Conservation (phyloP, 2,888 invertebrate species). For the Caenorhabditis sp. region DNA sequence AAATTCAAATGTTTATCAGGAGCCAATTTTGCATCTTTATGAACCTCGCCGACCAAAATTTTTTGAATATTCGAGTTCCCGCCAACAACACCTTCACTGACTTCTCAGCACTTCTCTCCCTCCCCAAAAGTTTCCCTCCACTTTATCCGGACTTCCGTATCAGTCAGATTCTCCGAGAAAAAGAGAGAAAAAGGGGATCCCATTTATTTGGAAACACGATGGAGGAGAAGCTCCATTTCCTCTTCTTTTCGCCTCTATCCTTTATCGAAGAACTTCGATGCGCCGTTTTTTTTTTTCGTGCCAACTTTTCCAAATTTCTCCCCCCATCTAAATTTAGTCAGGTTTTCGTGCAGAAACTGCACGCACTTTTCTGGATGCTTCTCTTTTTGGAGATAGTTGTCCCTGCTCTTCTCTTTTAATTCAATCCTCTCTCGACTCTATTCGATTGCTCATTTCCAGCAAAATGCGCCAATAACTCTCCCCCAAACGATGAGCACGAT, state of each 20-base stretch:
- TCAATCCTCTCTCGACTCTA: no score
- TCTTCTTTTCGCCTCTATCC: background rate
- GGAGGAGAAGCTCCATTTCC: slow-evolving; percentile 28
- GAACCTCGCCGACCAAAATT: background rate
- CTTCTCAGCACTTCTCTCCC: no score
- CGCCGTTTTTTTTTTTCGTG: background rate
- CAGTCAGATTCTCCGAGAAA: background rate
- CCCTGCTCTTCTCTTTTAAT: slow-evolving; percentile 2
- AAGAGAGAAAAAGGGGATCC: slow-evolving; percentile 13
- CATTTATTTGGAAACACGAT: slow-evolving; percentile 13
- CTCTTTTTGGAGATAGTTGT: background rate
- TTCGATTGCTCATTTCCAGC: background rate
- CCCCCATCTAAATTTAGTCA: slow-evolving; percentile 32
- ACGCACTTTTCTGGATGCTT: background rate
- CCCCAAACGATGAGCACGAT: slow-evolving; percentile 6
- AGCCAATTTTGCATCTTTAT: no score
- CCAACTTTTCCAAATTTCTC: background rate
- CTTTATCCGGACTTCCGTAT: slow-evolving; percentile 38
- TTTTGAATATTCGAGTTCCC: background rate
- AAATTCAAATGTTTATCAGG: no score
- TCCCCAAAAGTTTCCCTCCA: background rate
- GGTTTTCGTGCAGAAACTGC: slow-evolving; percentile 26
- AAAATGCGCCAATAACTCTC: slow-evolving; percentile 24
- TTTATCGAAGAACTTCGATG: slow-evolving; percentile 17
- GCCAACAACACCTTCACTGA: no score